phyloP scores from a whole-genome alignment of 2,113 vertebrate species.

The Buteo buteo region DNA sequence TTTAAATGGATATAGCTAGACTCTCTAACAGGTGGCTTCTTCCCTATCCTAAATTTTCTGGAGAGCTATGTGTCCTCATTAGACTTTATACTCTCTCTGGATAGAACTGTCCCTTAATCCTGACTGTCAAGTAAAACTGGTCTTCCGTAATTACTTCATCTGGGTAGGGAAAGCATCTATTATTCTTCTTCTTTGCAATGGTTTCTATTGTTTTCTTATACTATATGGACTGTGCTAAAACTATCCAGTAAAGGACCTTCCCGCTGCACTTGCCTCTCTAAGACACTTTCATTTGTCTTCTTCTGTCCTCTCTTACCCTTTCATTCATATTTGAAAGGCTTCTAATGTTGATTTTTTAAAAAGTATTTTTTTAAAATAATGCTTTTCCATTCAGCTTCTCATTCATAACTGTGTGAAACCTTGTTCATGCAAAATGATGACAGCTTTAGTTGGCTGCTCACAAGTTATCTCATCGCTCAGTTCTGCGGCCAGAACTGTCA shows the following conservation, averaged over 20 bases:
- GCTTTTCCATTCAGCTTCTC: neutral
- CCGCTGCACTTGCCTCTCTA: neutral
- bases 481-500: neutral
- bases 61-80: neutral
- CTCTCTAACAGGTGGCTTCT: neutral
- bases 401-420: neutral
- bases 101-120: neutral
- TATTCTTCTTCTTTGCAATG: conserved; percentile 1
- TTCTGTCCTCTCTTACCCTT: neutral
- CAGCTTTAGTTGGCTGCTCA: neutral
- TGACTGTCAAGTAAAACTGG: neutral
- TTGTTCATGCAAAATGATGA: neutral
- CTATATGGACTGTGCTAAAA: neutral
- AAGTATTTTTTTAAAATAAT: neutral
- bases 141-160: conserved; percentile 36
- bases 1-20: neutral
- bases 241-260: neutral
- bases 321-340: neutral
- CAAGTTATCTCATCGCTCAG: neutral
- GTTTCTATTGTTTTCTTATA: neutral
- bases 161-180: neutral
- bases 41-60: neutral
- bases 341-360: neutral
- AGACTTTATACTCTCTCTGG: neutral
- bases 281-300: neutral